These are phyloP conservation scores for Anguilla anguilla DNA, from an alignment of 2,797 vertebrate genomes.

Conservation along the genomic window DNA sequence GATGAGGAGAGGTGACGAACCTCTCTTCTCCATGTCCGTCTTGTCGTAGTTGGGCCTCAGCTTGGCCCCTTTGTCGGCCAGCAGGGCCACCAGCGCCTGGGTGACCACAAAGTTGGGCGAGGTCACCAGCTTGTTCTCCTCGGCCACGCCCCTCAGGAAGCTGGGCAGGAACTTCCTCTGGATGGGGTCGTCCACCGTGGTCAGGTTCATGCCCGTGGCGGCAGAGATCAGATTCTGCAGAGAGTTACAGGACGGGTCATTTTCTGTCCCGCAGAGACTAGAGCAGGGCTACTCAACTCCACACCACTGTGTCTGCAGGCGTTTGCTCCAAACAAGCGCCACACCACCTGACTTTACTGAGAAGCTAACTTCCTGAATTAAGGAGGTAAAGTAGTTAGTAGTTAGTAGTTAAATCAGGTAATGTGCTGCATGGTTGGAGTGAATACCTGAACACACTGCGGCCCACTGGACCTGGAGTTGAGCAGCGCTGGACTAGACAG, in stretches of 20 bases:
- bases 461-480: too few species aligned
- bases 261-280: background rate
- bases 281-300: too few species aligned
- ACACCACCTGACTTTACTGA: too few species aligned
- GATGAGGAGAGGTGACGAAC: conserved; percentile 62
- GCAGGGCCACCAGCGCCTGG: conserved; percentile 91
- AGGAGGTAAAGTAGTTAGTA: too few species aligned
- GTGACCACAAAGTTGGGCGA: conserved; percentile 98
- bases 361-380: too few species aligned
- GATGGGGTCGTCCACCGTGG: conserved; percentile 94
- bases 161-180: conserved; percentile 95
- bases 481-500: too few species aligned
- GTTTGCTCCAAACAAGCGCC: too few species aligned
- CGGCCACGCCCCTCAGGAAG: conserved; percentile 91
- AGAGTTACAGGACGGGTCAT: background rate
- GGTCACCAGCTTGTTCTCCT: conserved; percentile 96
- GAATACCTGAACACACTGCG: too few species aligned
- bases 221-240: conserved; percentile 94
- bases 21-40: conserved; percentile 92
- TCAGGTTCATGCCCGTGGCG: conserved; percentile 94
- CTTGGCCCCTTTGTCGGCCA: conserved; percentile 93
- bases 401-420: too few species aligned
- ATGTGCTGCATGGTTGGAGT: too few species aligned
- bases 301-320: too few species aligned
- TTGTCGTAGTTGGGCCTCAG: conserved; percentile 90